Percentiles rank a stretch among this genome's conserved stretches.
phyloP scores from a whole-genome alignment of 2,888 invertebrate genomes.

The Chrysodeixis includens region DNA sequence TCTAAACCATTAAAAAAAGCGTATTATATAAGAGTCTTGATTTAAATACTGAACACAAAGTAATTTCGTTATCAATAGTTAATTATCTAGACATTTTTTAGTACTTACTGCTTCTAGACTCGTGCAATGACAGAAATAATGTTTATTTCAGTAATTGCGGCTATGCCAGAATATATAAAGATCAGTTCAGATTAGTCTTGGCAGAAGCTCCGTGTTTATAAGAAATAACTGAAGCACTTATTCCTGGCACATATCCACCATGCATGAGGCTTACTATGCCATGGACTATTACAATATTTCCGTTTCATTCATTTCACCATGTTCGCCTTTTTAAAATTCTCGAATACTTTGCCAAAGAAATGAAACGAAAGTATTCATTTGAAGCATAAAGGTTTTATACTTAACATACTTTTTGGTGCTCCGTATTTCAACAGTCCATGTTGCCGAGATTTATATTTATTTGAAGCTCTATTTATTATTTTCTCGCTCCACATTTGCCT shows the following conservation, averaged over 20 bases:
- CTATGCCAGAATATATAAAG: slow-evolving; percentile 56
- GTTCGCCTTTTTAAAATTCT: slow-evolving; percentile 28
- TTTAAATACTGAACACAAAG: not conserved
- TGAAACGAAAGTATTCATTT: slow-evolving; percentile 44
- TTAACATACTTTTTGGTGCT: slow-evolving; percentile 13
- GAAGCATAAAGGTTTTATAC: slow-evolving; percentile 31
- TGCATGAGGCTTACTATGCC: slow-evolving; percentile 63
- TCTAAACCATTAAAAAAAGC: not conserved
- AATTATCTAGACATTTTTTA: not conserved
- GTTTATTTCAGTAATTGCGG: slow-evolving; percentile 63
- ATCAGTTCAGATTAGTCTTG: slow-evolving; percentile 63
- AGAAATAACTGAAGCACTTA: slow-evolving; percentile 59
- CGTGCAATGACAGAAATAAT: slow-evolving; percentile 58
- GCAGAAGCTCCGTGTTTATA: slow-evolving; percentile 68
- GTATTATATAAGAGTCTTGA: not conserved
- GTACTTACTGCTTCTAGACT: slow-evolving; percentile 36
- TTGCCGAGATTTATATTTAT: slow-evolving; percentile 22
- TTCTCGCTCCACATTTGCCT: slow-evolving; percentile 2
- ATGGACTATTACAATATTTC: slow-evolving; percentile 59
- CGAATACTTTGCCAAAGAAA: slow-evolving; percentile 43
- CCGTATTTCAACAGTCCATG: slow-evolving; percentile 14
- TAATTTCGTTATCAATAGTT: not conserved
- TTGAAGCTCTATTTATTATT: slow-evolving; percentile 9
- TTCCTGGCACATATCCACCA: slow-evolving; percentile 69
- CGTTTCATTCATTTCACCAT: slow-evolving; percentile 60